These are phyloP conservation scores for Apamea crenata DNA, from an alignment of 2,888 invertebrate species.

Conservation along the genomic window DNA sequence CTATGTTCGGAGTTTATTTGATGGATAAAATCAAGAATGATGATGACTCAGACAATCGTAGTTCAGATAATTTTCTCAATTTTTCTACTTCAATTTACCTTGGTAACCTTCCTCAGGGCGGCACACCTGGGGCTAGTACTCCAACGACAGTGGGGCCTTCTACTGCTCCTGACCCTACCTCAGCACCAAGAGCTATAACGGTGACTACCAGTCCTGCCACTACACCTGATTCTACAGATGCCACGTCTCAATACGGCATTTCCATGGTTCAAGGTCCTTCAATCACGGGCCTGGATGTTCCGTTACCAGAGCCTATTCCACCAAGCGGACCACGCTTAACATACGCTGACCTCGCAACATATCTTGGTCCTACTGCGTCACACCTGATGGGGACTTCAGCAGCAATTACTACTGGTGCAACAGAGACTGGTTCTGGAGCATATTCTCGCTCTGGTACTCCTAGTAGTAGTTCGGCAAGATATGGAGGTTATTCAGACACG, in stretches of 20 bases:
- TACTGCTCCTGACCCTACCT: not conserved
- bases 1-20: too few relatives aligned
- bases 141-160: not conserved
- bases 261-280: slow-evolving; percentile 40
- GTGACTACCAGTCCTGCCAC: not conserved
- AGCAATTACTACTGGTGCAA: too few relatives aligned
- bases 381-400: not conserved
- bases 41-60: too few relatives aligned
- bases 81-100: not conserved
- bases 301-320: not conserved
- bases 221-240: not conserved
- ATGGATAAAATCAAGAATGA: too few relatives aligned
- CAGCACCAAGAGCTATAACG: not conserved
- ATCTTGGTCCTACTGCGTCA: not conserved
- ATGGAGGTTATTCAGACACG: not conserved
- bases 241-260: not conserved
- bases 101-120: not conserved
- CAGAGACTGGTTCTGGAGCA: not conserved
- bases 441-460: not conserved
- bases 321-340: not conserved
- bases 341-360: not conserved
- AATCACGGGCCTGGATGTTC: not conserved
- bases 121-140: not conserved
- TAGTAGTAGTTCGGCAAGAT: not conserved
- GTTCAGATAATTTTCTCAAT: not conserved